Conservation (phyloP, 1,140 invertebrate genomes). For the Caenorhabditis inopinata region DNA sequence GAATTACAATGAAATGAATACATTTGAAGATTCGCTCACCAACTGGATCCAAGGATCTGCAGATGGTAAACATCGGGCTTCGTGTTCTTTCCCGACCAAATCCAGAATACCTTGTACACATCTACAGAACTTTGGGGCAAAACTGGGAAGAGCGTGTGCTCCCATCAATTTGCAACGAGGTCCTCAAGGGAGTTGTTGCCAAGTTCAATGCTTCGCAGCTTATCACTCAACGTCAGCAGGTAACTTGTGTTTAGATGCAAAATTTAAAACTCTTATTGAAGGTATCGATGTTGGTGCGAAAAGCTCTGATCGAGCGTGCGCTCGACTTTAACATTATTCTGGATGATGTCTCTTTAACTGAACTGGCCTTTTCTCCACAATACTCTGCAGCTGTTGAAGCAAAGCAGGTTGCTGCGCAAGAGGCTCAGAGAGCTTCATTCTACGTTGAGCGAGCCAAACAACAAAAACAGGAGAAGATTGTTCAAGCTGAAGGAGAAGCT, state of each 20-base stretch:
- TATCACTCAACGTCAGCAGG: constrained; percentile 88
- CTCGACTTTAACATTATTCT: constrained; percentile 97
- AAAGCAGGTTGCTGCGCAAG: constrained; percentile 87
- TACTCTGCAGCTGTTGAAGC: constrained; percentile 99
- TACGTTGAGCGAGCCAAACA: constrained; percentile 95
- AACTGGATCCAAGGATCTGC: constrained; percentile 94
- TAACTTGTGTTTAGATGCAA: background rate
- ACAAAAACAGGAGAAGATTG: constrained; percentile 97
- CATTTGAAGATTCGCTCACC: constrained; percentile 82
- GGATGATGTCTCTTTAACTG: constrained; percentile 99
- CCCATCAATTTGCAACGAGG: constrained; percentile 98
- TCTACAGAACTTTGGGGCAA: constrained; percentile 75
- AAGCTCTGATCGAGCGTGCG: constrained; percentile 91
- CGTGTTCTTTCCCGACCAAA: constrained; percentile 92
- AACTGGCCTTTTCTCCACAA: constrained; percentile 96
- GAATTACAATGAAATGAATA: too few relatives aligned
- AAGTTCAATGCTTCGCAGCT: constrained; percentile 99
- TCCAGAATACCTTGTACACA: constrained; percentile 76
- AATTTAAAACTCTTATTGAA: background rate
- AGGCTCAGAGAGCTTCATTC: constrained; percentile 96
- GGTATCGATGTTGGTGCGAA: constrained; percentile 86
- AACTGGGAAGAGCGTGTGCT: constrained; percentile 75
- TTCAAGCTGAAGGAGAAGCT: constrained; percentile 99
- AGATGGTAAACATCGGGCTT: constrained; percentile 98
- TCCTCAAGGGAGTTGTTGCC: constrained; percentile 96